Evolutionary conservation across 2,888 invertebrate genomes (phyloP).

Genomic region (Idaea dimidiata): DNA sequence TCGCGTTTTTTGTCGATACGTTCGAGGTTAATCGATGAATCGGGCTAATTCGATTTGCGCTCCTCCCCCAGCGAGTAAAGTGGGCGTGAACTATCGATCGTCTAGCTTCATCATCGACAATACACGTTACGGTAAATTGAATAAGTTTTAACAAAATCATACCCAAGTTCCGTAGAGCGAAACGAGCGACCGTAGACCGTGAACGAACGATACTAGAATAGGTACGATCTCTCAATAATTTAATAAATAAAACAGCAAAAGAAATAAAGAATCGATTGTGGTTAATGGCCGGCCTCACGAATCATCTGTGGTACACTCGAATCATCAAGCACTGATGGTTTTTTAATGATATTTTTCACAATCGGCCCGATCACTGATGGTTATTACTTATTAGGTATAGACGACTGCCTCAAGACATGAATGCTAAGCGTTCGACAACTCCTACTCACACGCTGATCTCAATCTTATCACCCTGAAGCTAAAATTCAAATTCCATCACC

Average conservation of each 20-base stretch:
- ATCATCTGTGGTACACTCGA: constrained; percentile 68
- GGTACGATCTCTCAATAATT: constrained; percentile 59
- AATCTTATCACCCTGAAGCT: constrained; percentile 32
- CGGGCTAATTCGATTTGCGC: constrained; percentile 76
- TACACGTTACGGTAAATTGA: constrained; percentile 26
- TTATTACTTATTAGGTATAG: constrained; percentile 79
- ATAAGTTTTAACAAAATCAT: constrained; percentile 1
- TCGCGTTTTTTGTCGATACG: constrained; percentile 77
- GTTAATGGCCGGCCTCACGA: constrained; percentile 69
- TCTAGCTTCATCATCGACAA: constrained; percentile 54
- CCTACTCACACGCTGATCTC: constrained; percentile 36
- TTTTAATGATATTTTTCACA: constrained; percentile 82
- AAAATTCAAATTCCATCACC: constrained; percentile 34
- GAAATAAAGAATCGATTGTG: constrained; percentile 76
- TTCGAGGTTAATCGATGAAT: constrained; percentile 76
- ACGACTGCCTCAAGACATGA: constrained; percentile 67
- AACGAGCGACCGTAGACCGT: constrained; percentile 39
- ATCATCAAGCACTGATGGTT: constrained; percentile 79
- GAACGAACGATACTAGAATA: constrained; percentile 38
- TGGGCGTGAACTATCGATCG: constrained; percentile 74
- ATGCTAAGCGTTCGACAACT: constrained; percentile 47
- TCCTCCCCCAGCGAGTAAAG: constrained; percentile 66
- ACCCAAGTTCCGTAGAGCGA: constrained; percentile 32
- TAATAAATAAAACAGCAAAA: constrained; percentile 57
- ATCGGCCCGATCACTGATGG: constrained; percentile 78